These are phyloP conservation scores for Malacoraja senta DNA, from an alignment of 2,797 vertebrate genomes.

Conservation along the genomic window DNA sequence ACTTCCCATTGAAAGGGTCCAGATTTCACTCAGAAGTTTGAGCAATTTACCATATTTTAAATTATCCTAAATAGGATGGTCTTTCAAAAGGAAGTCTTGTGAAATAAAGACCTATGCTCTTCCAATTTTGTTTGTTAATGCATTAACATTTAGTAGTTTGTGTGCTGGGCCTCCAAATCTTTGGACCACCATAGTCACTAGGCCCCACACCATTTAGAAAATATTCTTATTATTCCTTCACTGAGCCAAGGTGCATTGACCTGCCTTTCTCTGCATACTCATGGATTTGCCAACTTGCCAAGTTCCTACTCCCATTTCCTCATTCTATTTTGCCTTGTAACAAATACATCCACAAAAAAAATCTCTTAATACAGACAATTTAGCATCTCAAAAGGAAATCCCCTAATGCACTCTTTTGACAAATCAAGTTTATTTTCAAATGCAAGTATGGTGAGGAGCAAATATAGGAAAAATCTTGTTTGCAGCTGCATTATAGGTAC, in stretches of 20 bases:
- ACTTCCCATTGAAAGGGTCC: not conserved
- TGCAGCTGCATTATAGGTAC: no score
- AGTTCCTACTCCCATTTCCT: not conserved
- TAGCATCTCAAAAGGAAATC: no score
- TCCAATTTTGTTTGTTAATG: not conserved
- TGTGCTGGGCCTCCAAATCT: not conserved
- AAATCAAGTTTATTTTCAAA: no score
- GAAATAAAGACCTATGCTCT: not conserved
- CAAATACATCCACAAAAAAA: not conserved
- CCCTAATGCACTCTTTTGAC: no score
- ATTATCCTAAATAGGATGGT: not conserved
- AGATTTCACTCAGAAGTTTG: not conserved
- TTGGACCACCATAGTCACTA: not conserved
- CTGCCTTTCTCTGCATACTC: not conserved
- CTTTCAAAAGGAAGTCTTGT: no score
- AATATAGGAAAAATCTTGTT: no score
- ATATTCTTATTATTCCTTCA: not conserved
- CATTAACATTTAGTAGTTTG: not conserved
- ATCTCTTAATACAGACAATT: not conserved
- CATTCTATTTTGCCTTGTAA: not conserved
- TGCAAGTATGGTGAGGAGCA: no score
- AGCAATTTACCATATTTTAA: not conserved
- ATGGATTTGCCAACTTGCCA: not conserved
- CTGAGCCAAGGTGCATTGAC: not conserved
- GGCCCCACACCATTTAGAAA: not conserved